Base-by-base conservation (phyloP, 2,797 vertebrate species). In the Darevskia mixta region DNA sequence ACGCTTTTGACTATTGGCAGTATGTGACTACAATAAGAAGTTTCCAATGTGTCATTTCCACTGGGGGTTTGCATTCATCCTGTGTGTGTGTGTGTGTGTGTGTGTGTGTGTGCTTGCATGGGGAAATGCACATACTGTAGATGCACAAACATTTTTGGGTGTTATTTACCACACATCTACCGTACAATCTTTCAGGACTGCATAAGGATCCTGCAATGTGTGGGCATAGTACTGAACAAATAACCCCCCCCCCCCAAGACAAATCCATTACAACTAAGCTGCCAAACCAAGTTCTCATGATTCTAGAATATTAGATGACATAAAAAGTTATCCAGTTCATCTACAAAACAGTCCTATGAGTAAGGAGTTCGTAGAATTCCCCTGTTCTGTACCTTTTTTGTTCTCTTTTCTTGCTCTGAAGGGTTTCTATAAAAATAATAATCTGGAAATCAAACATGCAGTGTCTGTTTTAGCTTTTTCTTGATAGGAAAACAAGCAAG, bases 1-100 rank as follows among this genome's bases (percentile, higher is more conserved):
- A 94, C 92, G 90, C 85, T 93, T 93, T 89, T 94, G 90, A 90
- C 91, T 94, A 94, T 93, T 55, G 9, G 85, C n/a, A 91, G 88
- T 88, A 92, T 85, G 93, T 95, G 91, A 95, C 94, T 96, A 94
- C 94, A 94, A 95, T 94, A 93, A 96, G 95, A 93, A 95, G 86
- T 76, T 88, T 92, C 76, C 67, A 83, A 93, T 43, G 25, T 95
- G 93, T 94, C 95, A 92, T 96, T 97, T 96, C 96, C 96, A 95
- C 81, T 7, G 86, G 92, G 90, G 35, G 69, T 94, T 94, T 94
- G 86, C 3, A 4, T 49, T 61, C 69, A n/a, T 87, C 29, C 27
- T 41, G n/a, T 67, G 71, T 82, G 5, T 86, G 1, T 1, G 27
- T 7, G 92, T 92, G 78, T 85, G 92, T 85, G 71, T 82, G 11